phyloP scores from a whole-genome alignment of 2,113 vertebrate genomes.

The Gavialis gangeticus region DNA sequence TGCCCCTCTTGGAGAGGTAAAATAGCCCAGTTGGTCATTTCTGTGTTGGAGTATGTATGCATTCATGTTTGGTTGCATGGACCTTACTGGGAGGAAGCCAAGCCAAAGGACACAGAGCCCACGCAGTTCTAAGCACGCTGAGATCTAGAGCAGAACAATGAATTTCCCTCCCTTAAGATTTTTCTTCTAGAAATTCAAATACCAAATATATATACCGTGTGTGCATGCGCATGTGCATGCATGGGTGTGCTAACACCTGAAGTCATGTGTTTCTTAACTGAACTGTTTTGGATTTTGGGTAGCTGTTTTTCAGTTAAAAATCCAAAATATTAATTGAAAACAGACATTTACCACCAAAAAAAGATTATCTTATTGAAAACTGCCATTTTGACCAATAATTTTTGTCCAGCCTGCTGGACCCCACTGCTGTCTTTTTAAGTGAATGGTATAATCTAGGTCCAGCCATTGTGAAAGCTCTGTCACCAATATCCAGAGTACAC shows the following conservation, averaged over 20 bases:
- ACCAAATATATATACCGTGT: neutral
- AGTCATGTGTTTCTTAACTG: neutral
- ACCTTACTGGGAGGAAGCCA: neutral
- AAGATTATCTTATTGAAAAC: neutral
- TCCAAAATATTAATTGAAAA: neutral
- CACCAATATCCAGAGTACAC: neutral
- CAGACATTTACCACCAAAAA: neutral
- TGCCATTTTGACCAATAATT: neutral
- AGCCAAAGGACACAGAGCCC: neutral
- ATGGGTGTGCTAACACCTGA: neutral
- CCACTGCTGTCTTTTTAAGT: neutral
- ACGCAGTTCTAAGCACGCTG: neutral
- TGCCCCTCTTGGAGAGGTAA: neutral
- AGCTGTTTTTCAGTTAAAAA: neutral
- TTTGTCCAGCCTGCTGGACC: neutral
- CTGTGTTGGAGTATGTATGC: neutral
- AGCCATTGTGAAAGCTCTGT: neutral
- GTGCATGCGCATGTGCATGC: too few species aligned
- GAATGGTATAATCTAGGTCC: neutral
- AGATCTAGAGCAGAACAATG: neutral
- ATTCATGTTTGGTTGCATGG: fast-evolving
- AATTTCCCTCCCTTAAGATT: neutral
- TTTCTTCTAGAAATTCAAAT: neutral
- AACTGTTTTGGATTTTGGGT: neutral
- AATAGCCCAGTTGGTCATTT: neutral